Conservation (phyloP, 2,888 invertebrate genomes). For the Aplocera efformata region DNA sequence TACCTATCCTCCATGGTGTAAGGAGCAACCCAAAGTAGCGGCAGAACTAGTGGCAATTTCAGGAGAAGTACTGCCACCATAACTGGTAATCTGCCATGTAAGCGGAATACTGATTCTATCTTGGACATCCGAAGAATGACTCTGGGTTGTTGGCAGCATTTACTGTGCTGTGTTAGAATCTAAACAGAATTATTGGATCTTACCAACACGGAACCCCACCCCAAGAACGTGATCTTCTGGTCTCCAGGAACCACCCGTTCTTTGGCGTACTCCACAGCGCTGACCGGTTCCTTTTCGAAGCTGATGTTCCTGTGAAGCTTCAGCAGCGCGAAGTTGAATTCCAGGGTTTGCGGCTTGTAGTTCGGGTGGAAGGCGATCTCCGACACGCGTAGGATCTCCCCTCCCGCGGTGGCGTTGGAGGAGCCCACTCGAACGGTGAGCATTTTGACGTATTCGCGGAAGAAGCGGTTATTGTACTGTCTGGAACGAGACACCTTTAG, state of each 20-base stretch:
- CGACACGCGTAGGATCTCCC: slow-evolving; percentile 48
- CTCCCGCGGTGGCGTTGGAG: slow-evolving; percentile 60
- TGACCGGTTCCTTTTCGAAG: slow-evolving; percentile 32
- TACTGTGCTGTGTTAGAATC: no score
- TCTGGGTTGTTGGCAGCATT: no score
- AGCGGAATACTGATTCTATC: no score
- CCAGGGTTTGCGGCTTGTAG: slow-evolving; percentile 63
- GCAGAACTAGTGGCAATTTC: no score
- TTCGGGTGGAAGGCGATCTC: slow-evolving; percentile 73
- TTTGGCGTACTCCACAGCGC: slow-evolving; percentile 39
- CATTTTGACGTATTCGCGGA: slow-evolving; percentile 70
- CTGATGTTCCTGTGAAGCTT: slow-evolving; percentile 57
- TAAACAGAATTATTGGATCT: slow-evolving; percentile 22
- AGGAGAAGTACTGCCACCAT: no score
- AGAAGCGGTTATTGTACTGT: slow-evolving; percentile 72
- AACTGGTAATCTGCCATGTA: no score
- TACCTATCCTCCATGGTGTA: no score
- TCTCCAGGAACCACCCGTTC: slow-evolving; percentile 49
- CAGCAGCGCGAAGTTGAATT: slow-evolving; percentile 63
- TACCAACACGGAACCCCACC: slow-evolving; percentile 71
- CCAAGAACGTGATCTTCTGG: slow-evolving; percentile 53
- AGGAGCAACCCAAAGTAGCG: no score
- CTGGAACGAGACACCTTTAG: no score
- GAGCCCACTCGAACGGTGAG: slow-evolving; percentile 63
- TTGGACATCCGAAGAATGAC: no score